Evolutionary conservation across 2,113 vertebrate genomes (phyloP), one percentile per base, ranked within the genome.

Genomic region (Syngnathoides biaculeatus): DNA sequence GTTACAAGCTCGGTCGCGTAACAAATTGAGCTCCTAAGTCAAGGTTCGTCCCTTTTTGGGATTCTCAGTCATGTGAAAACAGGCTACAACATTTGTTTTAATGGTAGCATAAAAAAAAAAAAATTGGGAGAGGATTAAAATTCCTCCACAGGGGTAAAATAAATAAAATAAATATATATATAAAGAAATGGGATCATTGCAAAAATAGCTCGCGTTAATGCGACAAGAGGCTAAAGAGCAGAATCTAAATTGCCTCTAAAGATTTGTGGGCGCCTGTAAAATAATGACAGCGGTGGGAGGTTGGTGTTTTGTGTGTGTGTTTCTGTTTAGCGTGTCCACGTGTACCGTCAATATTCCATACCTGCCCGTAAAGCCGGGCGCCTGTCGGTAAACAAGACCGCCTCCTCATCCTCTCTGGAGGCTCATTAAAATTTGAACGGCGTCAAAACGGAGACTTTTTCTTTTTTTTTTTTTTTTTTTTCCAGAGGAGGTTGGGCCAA

Each of bases 361-460:
- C 68, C 77, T 79, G 74, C 43, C 63, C 72, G 73, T 76, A 67
- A 50, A 57, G 64, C 75, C 56, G 53, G 74, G 66, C 9, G 43
- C 53, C 70, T 65, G 70, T 52, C 48, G 27, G 81, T 81, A 84
- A 81, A 77, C 75, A 77, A 80, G 67, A 38, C 67, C 55, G 67
- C 84, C 83, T 73, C 68, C 66, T 69, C 76, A 39, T 67, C 79
- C 80, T 80, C 86, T 85, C 76, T 62, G 61, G 86, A 88, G 83
- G 77, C 85, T 89, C 85, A 86, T 88, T 89, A 89, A 79, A 87
- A 58, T 73, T 52, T 73, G 81, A 86, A 75, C 47, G 64, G 35
- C 42, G 17, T 75, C 73, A 80, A 78, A 57, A 57, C 14, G 55
- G 30, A 57, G 26, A 79, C 42, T 67, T 81, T 55, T 68, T 66